Conservation (phyloP, 2,797 vertebrate genomes). For the Tragelaphus eurycerus region DNA sequence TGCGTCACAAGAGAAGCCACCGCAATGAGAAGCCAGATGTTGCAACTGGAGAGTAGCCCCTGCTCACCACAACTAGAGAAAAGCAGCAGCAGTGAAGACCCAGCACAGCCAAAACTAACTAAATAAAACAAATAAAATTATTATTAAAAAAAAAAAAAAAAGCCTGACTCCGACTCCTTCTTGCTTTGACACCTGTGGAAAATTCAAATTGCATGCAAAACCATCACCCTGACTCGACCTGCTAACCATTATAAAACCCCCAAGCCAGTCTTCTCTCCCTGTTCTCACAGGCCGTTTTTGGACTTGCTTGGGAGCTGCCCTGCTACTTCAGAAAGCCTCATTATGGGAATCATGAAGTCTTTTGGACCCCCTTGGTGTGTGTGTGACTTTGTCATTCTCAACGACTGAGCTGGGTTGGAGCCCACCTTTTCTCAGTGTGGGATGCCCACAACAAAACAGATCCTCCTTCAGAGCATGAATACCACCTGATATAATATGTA, state of each 20-base stretch:
- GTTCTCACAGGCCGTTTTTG: background rate
- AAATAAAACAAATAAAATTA: background rate
- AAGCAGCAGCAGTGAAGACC: background rate
- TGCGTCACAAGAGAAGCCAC: rapidly evolving
- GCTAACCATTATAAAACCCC: background rate
- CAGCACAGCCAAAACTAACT: background rate
- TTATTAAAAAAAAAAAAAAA: background rate
- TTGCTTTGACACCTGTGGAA: background rate
- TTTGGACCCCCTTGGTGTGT: background rate
- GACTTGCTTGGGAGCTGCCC: background rate
- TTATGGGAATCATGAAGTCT: background rate
- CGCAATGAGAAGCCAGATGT: background rate
- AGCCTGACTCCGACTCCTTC: background rate
- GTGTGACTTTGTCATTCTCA: background rate
- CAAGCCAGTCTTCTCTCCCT: background rate
- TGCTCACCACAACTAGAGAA: background rate
- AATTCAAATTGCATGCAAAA: background rate
- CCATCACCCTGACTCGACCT: background rate
- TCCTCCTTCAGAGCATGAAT: background rate
- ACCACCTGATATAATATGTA: background rate
- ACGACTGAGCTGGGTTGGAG: background rate
- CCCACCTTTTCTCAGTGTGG: background rate
- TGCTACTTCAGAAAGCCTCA: background rate
- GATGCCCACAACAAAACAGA: background rate
- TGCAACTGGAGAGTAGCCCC: background rate